These are phyloP conservation scores for Squalus acanthias DNA, from an alignment of 2,797 vertebrate genomes.

Conservation along the genomic window DNA sequence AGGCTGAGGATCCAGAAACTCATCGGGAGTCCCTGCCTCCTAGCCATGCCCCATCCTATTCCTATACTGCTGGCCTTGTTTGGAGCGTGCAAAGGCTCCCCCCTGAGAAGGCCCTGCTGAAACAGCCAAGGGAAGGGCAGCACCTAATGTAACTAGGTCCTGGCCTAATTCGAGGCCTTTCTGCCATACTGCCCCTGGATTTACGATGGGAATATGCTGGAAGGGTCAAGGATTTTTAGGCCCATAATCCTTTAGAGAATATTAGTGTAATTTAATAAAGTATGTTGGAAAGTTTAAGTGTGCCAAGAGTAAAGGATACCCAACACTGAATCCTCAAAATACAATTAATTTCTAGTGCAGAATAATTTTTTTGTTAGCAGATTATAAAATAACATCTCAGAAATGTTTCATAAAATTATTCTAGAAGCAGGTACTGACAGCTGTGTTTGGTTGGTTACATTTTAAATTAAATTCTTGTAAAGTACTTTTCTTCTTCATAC, in stretches of 20 bases:
- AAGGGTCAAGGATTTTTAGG: not conserved
- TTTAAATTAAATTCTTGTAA: conserved; percentile 10
- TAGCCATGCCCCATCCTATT: not conserved
- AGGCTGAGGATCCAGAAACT: not conserved
- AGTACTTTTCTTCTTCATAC: not conserved
- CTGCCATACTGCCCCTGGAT: not conserved
- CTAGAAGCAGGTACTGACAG: not conserved
- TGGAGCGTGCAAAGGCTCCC: not conserved
- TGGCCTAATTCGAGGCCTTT: not conserved
- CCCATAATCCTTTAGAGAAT: not conserved
- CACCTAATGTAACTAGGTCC: too few species aligned
- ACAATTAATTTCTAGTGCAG: not conserved
- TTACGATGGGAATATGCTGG: not conserved
- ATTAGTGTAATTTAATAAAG: not conserved
- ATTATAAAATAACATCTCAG: not conserved
- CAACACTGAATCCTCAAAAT: not conserved
- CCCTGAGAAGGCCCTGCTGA: not conserved
- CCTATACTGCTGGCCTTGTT: not conserved
- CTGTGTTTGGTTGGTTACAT: not conserved
- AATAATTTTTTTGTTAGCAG: not conserved
- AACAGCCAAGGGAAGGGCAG: not conserved
- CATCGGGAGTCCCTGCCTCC: not conserved
- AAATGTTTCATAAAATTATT: not conserved
- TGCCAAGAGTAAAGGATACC: not conserved
- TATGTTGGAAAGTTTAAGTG: not conserved